Percentiles rank a stretch among this genome's conserved stretches.
These are phyloP conservation scores for Colinus virginianus DNA, from an alignment of 2,113 vertebrate genomes.

Conservation along the genomic window DNA sequence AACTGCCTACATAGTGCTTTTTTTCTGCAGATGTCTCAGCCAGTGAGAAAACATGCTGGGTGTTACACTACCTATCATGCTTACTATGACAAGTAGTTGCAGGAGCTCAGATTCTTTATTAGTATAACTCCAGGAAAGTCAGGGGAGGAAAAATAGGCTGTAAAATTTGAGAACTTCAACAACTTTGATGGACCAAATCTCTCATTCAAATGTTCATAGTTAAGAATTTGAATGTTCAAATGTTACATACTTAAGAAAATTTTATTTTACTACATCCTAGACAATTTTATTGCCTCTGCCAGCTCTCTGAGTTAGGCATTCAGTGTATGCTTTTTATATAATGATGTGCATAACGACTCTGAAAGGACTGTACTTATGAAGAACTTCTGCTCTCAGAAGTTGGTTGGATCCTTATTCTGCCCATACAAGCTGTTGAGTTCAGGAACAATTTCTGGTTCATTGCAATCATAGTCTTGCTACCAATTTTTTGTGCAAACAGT, in stretches of 20 bases:
- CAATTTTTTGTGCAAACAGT: neutral
- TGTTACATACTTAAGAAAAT: neutral
- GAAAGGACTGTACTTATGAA: neutral
- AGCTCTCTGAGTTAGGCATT: conserved; percentile 11
- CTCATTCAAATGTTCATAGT: neutral
- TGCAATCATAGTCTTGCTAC: neutral
- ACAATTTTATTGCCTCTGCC: neutral
- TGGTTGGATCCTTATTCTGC: neutral
- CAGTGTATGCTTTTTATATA: neutral
- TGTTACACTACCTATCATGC: neutral
- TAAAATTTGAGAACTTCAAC: neutral
- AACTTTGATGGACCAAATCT: neutral
- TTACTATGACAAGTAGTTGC: neutral
- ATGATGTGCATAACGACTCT: neutral
- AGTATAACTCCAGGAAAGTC: neutral
- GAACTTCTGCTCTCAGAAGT: neutral
- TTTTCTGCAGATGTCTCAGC: neutral
- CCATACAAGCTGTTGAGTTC: neutral
- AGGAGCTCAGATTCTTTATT: neutral
- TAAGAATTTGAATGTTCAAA: neutral
- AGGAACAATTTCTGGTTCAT: neutral
- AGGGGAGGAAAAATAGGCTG: neutral
- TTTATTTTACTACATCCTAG: conserved; percentile 21
- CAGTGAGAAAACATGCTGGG: neutral
- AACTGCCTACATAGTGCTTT: neutral